phyloP scores from a whole-genome alignment of 2,888 invertebrate genomes.

The Gibbula magus region DNA sequence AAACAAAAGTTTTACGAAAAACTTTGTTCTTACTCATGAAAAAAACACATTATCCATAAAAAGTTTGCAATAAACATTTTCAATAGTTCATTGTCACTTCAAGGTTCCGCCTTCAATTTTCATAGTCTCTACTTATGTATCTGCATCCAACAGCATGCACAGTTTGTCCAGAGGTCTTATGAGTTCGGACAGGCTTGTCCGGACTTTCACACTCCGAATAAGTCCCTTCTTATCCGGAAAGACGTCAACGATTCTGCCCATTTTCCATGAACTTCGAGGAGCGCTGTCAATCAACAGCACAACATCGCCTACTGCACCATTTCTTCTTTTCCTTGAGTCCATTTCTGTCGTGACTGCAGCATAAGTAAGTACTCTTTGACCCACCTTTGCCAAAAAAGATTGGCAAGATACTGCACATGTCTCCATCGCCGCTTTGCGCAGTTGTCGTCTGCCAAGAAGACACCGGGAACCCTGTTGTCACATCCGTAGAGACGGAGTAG shows the following conservation, averaged over 20 bases:
- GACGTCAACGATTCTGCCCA: background rate
- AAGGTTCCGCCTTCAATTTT: background rate
- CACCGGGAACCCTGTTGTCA: constrained; percentile 2
- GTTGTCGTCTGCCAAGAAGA: background rate
- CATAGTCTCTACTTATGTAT: background rate
- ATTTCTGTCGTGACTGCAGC: background rate
- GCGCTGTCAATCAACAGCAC: background rate
- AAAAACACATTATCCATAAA: too few species aligned
- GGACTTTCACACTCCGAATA: background rate
- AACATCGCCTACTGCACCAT: background rate
- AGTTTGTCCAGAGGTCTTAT: constrained; percentile 24
- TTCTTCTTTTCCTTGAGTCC: background rate
- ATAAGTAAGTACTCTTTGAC: background rate
- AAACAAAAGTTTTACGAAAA: too few species aligned
- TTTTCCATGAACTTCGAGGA: background rate
- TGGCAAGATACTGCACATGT: constrained; percentile 23
- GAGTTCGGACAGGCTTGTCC: background rate
- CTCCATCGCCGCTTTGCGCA: constrained; percentile 16
- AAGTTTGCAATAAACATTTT: too few species aligned
- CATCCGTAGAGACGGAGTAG: background rate
- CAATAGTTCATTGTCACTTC: too few species aligned
- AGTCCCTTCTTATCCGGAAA: background rate
- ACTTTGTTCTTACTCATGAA: too few species aligned
- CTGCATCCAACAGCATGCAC: constrained; percentile 16
- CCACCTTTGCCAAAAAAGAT: constrained; percentile 14